These are phyloP conservation scores for Accipiter virgatus DNA, from an alignment of 2,113 vertebrate species.

Conservation along the genomic window DNA sequence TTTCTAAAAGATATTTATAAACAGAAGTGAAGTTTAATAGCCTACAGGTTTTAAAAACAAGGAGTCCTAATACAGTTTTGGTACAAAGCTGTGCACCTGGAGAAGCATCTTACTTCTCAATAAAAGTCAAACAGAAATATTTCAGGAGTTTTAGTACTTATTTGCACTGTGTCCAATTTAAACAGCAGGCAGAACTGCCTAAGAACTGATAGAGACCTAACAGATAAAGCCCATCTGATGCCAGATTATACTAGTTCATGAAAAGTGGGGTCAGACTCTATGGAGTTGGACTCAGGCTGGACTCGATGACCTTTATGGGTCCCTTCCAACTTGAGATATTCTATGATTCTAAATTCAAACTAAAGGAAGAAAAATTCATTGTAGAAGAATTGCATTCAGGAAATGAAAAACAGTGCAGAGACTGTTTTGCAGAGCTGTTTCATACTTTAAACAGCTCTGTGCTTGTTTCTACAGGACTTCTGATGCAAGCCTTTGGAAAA, in stretches of 20 bases:
- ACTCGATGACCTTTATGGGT: not conserved
- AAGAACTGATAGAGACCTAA: not conserved
- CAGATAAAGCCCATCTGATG: not conserved
- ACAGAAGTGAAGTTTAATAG: not conserved
- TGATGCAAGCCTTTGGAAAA: not conserved
- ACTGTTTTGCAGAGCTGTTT: not conserved
- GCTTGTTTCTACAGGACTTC: not conserved
- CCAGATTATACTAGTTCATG: not conserved
- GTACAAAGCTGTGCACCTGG: not conserved
- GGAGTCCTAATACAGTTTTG: not conserved
- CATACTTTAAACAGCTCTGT: not conserved
- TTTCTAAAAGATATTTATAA: not conserved
- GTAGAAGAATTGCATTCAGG: not conserved
- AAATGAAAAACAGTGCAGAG: not conserved
- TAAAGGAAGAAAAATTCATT: not conserved
- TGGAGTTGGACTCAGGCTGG: not conserved
- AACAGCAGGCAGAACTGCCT: not conserved
- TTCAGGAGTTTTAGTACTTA: not conserved
- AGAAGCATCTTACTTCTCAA: not conserved
- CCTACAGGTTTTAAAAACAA: not conserved
- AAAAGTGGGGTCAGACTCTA: accelerated
- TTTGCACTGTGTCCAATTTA: not conserved
- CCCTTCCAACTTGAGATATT: not conserved
- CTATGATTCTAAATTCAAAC: not conserved
- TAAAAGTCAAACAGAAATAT: not conserved